phyloP scores from a whole-genome alignment of 1,140 invertebrate genomes.

The Pomacea maculata region DNA sequence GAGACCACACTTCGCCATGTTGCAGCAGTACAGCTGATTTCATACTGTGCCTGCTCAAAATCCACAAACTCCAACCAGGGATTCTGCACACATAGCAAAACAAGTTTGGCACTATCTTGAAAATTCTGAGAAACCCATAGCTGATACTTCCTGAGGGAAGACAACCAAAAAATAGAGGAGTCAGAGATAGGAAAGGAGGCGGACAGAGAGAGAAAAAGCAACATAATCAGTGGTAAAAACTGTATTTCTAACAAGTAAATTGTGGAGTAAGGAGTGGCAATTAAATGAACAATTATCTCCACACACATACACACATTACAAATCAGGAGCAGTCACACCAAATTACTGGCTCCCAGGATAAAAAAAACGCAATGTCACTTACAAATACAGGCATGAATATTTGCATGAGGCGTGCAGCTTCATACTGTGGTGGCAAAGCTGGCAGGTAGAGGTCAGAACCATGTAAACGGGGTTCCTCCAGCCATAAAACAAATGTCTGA shows the following conservation, averaged over 20 bases:
- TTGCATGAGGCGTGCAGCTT: slow-evolving; percentile 51
- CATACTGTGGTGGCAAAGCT: slow-evolving; percentile 75
- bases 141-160: too few species aligned
- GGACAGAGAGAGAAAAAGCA: too few species aligned
- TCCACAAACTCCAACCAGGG: slow-evolving; percentile 79
- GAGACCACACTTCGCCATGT: slow-evolving; percentile 42
- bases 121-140: too few species aligned
- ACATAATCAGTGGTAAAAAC: too few species aligned
- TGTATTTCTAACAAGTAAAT: too few species aligned
- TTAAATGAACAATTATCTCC: too few species aligned
- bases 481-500: slow-evolving; percentile 76
- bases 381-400: slow-evolving; percentile 66
- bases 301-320: too few species aligned
- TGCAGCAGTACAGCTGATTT: slow-evolving; percentile 35
- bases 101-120: too few species aligned
- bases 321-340: background rate
- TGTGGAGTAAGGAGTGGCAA: too few species aligned
- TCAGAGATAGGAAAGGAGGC: too few species aligned
- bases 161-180: too few species aligned
- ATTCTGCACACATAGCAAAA: slow-evolving; percentile 33
- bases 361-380: background rate
- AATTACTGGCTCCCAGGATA: background rate
- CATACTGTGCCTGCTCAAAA: slow-evolving; percentile 66
- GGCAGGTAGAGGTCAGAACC: slow-evolving; percentile 76
- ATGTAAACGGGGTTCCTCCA: slow-evolving; percentile 80